phyloP scores from a whole-genome alignment of 2,797 vertebrate genomes.

The Centropyge bicolor region DNA sequence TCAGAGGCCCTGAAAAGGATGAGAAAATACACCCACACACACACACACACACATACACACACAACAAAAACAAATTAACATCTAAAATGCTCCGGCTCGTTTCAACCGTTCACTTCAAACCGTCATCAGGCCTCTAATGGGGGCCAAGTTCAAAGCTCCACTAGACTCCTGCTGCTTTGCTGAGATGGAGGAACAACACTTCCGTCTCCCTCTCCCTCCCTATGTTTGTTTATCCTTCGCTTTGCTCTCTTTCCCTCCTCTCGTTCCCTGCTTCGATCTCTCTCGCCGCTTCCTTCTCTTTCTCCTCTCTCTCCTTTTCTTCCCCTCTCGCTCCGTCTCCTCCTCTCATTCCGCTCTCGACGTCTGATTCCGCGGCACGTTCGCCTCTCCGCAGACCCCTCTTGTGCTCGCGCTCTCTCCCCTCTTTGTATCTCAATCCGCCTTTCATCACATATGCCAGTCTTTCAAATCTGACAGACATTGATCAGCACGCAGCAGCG shows the following conservation, averaged over 20 bases:
- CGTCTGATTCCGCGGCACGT: slow-evolving; percentile 44
- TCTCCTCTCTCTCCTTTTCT: not conserved
- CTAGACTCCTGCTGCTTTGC: slow-evolving; percentile 90
- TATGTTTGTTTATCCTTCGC: slow-evolving; percentile 78
- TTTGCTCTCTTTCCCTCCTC: slow-evolving; percentile 62
- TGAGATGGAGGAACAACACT: slow-evolving; percentile 88
- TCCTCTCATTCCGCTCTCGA: slow-evolving; percentile 31
- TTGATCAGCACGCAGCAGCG: slow-evolving; percentile 61
- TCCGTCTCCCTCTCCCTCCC: slow-evolving; percentile 80
- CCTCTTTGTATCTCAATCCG: slow-evolving; percentile 59
- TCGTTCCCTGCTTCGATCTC: slow-evolving; percentile 47
- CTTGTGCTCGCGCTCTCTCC: slow-evolving; percentile 35
- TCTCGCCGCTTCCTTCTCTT: slow-evolving; percentile 35
- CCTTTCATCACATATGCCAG: slow-evolving; percentile 63
- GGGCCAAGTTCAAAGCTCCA: slow-evolving; percentile 94
- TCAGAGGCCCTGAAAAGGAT: slow-evolving; percentile 85
- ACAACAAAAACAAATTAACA: slow-evolving; percentile 94
- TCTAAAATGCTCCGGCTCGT: slow-evolving; percentile 90
- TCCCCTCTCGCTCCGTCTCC: not conserved
- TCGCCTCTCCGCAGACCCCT: slow-evolving; percentile 29
- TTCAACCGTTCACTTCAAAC: slow-evolving; percentile 92
- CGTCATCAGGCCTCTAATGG: slow-evolving; percentile 94
- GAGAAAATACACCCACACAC: slow-evolving; percentile 64
- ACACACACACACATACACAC: slow-evolving; percentile 83
- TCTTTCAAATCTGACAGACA: slow-evolving; percentile 68